Conservation (phyloP, 2,797 vertebrate species). For the Tarsius wallacei region DNA sequence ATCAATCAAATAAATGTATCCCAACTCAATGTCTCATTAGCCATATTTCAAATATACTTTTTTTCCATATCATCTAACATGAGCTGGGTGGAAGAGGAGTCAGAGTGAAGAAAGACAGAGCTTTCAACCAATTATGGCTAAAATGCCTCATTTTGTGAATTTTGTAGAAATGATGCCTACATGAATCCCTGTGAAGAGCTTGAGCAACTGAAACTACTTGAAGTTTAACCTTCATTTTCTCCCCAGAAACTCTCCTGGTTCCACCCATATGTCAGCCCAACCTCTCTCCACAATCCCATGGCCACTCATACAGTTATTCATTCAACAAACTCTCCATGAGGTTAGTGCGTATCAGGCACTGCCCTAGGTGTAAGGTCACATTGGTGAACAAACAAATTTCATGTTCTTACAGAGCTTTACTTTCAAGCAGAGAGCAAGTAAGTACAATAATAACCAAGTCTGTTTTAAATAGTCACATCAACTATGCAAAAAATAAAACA, state of each 20-base stretch:
- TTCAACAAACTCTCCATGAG: neutral
- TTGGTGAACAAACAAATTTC: neutral
- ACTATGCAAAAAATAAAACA: neutral
- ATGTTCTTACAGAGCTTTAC: neutral
- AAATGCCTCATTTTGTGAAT: neutral
- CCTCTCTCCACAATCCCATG: too few relatives aligned
- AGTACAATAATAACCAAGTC: neutral
- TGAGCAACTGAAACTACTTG: neutral
- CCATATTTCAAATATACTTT: neutral
- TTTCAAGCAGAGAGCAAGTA: neutral
- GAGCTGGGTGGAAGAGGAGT: neutral
- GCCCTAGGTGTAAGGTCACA: too few relatives aligned
- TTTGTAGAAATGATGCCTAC: neutral
- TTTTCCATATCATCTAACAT: neutral
- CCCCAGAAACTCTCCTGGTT: too few relatives aligned
- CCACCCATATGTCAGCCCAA: rapidly evolving
- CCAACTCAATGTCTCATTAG: neutral
- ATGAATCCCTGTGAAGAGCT: neutral
- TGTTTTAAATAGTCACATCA: neutral
- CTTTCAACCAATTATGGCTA: neutral
- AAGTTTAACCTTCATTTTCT: neutral
- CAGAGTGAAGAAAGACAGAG: neutral
- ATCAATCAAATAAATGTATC: neutral
- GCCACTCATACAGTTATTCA: neutral
- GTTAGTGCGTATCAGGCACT: neutral